These are phyloP conservation scores for Pterostichus niger DNA, from an alignment of 2,888 invertebrate genomes.

Conservation along the genomic window DNA sequence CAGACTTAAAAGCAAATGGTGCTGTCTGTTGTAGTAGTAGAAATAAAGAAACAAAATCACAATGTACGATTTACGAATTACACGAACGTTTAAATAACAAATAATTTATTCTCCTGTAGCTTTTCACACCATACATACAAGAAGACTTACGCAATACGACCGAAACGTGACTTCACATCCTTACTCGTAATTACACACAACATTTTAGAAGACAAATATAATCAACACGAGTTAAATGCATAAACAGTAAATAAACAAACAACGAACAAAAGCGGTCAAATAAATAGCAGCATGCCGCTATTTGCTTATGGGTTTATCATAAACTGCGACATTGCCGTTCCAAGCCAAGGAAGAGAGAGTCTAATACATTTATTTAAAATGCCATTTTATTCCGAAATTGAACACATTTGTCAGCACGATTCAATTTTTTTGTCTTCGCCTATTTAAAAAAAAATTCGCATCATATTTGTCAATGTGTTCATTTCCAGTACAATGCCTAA, in stretches of 20 bases:
- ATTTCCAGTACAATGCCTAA: too few relatives aligned
- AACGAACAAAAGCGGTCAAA: not conserved
- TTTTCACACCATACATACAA: constrained; percentile 21
- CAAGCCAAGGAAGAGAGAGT: too few relatives aligned
- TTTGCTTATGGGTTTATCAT: too few relatives aligned
- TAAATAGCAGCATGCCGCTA: not conserved
- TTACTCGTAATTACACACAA: constrained; percentile 6
- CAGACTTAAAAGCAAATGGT: too few relatives aligned
- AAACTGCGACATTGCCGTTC: too few relatives aligned
- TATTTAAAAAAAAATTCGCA: too few relatives aligned
- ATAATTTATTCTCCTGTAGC: constrained; percentile 3
- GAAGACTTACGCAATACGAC: not conserved
- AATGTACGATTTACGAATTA: not conserved
- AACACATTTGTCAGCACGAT: too few relatives aligned
- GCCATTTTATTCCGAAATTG: too few relatives aligned
- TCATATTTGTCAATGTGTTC: too few relatives aligned
- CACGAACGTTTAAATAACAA: not conserved
- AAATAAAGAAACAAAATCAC: not conserved
- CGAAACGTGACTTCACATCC: constrained; percentile 30
- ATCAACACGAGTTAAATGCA: not conserved
- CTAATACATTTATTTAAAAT: too few relatives aligned
- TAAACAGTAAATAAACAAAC: not conserved
- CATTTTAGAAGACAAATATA: constrained; percentile 20
- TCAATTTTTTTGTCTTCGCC: too few relatives aligned
- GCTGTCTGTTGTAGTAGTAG: too few relatives aligned